These are phyloP conservation scores for Coenonympha glycerion DNA, from an alignment of 2,888 invertebrate genomes.

Conservation along the genomic window DNA sequence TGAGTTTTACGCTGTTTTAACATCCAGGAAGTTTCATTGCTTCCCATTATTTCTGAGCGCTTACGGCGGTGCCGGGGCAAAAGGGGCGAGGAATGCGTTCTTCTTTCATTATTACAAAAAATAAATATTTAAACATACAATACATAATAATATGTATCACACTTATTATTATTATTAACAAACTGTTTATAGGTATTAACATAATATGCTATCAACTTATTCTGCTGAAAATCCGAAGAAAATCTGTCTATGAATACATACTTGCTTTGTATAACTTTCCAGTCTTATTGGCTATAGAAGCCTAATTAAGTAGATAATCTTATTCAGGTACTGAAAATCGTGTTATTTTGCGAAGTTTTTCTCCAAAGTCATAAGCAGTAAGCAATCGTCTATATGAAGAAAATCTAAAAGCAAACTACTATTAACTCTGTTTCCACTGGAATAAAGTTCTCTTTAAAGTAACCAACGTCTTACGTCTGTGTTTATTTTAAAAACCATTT, in stretches of 20 bases:
- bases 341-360: not conserved
- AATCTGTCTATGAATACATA: too few relatives aligned
- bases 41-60: slow-evolving; percentile 21
- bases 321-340: too few relatives aligned
- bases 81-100: slow-evolving; percentile 3
- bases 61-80: slow-evolving; percentile 15
- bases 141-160: not conserved
- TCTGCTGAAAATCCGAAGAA: too few relatives aligned
- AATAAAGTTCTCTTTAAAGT: not conserved
- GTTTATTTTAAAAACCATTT: slow-evolving; percentile 9
- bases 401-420: not conserved
- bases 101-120: not conserved
- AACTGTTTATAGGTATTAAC: not conserved
- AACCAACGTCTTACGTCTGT: not conserved
- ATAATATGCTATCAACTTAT: too few relatives aligned
- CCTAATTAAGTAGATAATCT: too few relatives aligned
- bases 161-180: not conserved
- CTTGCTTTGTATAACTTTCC: too few relatives aligned
- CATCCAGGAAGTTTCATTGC: slow-evolving; percentile 25
- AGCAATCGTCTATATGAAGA: not conserved
- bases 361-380: not conserved
- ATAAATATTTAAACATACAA: too few relatives aligned
- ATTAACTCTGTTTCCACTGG: not conserved
- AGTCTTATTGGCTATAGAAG: too few relatives aligned
- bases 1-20: slow-evolving; percentile 28